Evolutionary conservation across 1,140 invertebrate genomes (phyloP).

Genomic region (Rhagoletis zephyria): DNA sequence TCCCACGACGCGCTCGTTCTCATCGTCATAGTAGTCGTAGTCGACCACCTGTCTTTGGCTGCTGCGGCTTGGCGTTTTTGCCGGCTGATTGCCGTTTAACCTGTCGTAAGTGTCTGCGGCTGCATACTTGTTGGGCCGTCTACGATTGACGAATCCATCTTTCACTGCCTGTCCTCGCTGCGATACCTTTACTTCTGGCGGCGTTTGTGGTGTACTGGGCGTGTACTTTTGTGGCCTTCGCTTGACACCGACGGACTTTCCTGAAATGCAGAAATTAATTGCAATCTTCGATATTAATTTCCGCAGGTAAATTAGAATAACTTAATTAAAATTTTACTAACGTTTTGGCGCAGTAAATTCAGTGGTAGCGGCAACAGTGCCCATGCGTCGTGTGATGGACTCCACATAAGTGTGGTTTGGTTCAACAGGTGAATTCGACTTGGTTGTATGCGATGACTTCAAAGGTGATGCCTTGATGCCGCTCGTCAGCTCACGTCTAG

Average conservation of each 20-base stretch:
- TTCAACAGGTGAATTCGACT: slow-evolving; percentile 19
- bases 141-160: slow-evolving; percentile 34
- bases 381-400: slow-evolving; percentile 54
- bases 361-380: slow-evolving; percentile 49
- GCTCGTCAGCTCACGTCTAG: slow-evolving; percentile 15
- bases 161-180: neutral
- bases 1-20: slow-evolving; percentile 75
- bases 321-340: slow-evolving; percentile 44
- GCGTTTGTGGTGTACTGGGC: slow-evolving; percentile 48
- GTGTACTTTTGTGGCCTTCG: slow-evolving; percentile 59
- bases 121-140: slow-evolving; percentile 57
- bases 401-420: slow-evolving; percentile 31
- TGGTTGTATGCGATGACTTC: slow-evolving; percentile 5
- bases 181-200: neutral
- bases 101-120: slow-evolving; percentile 51
- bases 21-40: slow-evolving; percentile 82
- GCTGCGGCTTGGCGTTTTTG: slow-evolving; percentile 56
- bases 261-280: slow-evolving; percentile 49
- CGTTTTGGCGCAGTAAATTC: slow-evolving; percentile 17
- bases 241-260: slow-evolving; percentile 54
- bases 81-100: slow-evolving; percentile 45
- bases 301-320: slow-evolving; percentile 9
- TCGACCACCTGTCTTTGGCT: slow-evolving; percentile 74
- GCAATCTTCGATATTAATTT: slow-evolving; percentile 29
- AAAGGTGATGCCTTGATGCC: slow-evolving; percentile 43